Conservation (phyloP, 1,140 invertebrate genomes). For the Scaptodrosophila lebanonensis region DNA sequence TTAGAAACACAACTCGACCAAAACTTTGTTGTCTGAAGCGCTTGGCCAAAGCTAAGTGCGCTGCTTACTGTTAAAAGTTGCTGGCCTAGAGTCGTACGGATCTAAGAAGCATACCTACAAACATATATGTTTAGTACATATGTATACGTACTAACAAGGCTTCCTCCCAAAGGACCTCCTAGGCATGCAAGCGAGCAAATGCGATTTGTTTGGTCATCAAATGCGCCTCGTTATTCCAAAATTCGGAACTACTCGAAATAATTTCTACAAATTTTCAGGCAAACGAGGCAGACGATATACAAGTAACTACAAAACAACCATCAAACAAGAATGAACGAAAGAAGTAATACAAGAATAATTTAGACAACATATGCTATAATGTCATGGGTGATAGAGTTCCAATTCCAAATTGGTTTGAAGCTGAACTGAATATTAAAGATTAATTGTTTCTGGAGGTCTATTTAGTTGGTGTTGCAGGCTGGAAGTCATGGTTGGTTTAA, state of each 20-base stretch:
- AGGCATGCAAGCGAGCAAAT: conserved; percentile 8
- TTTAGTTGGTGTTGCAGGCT: too few relatives aligned
- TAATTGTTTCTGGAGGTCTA: too few relatives aligned
- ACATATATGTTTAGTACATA: too few relatives aligned
- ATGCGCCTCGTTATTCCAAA: conserved; percentile 70
- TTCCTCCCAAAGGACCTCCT: conserved; percentile 18
- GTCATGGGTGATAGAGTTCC: too few relatives aligned
- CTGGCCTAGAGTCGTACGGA: conserved; percentile 18
- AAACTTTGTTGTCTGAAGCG: too few relatives aligned
- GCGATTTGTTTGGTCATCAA: conserved; percentile 72
- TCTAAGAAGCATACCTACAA: conserved; percentile 10
- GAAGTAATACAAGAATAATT: not conserved
- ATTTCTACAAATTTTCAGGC: conserved; percentile 68
- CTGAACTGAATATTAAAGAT: too few relatives aligned
- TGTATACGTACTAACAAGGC: too few relatives aligned
- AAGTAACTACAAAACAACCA: conserved; percentile 23
- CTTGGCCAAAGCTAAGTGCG: conserved; percentile 1
- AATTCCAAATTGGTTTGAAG: too few relatives aligned
- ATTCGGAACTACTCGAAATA: conserved; percentile 74
- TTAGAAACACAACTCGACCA: too few relatives aligned
- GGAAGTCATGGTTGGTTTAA: too few relatives aligned
- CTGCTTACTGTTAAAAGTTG: too few relatives aligned
- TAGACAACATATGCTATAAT: too few relatives aligned
- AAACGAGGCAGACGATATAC: conserved; percentile 60
- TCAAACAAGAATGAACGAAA: not conserved